These are phyloP conservation scores for Tamias sibiricus DNA, from an alignment of 2,113 vertebrate species.

Conservation along the genomic window DNA sequence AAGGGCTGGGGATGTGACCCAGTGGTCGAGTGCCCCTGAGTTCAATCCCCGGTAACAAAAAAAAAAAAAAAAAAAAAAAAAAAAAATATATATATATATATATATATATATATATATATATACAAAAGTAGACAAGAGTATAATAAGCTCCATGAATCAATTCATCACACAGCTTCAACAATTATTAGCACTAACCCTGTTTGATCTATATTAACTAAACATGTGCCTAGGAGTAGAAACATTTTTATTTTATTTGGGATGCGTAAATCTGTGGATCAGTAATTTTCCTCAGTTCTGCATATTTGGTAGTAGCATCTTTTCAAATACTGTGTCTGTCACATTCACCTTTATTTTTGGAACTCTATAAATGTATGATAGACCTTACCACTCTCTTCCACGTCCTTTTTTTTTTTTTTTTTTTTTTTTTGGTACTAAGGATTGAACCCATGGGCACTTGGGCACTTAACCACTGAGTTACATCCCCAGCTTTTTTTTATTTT, in stretches of 20 bases:
- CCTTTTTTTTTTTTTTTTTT: not conserved
- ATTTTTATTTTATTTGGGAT: slow-evolving; percentile 7
- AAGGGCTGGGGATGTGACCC: too few species aligned
- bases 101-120: not conserved
- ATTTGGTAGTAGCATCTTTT: not conserved
- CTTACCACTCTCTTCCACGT: not conserved
- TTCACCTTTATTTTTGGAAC: not conserved
- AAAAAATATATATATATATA: not conserved
- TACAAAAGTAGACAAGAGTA: slow-evolving; percentile 2
- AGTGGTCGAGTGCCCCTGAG: too few species aligned
- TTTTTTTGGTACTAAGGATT: too few species aligned
- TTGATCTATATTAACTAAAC: not conserved
- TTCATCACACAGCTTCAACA: not conserved
- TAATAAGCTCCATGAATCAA: not conserved
- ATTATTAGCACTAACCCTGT: not conserved
- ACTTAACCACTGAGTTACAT: too few species aligned
- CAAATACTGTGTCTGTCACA: not conserved
- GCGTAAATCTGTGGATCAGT: not conserved
- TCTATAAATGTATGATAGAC: not conserved
- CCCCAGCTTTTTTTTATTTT: too few species aligned
- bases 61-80: too few species aligned
- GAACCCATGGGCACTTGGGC: too few species aligned
- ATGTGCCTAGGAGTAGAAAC: not conserved
- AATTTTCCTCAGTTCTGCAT: slow-evolving; percentile 37
- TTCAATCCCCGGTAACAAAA: too few species aligned